These are phyloP conservation scores for Phalacrocorax brasilianus DNA, from an alignment of 2,113 vertebrate species.

Conservation along the genomic window DNA sequence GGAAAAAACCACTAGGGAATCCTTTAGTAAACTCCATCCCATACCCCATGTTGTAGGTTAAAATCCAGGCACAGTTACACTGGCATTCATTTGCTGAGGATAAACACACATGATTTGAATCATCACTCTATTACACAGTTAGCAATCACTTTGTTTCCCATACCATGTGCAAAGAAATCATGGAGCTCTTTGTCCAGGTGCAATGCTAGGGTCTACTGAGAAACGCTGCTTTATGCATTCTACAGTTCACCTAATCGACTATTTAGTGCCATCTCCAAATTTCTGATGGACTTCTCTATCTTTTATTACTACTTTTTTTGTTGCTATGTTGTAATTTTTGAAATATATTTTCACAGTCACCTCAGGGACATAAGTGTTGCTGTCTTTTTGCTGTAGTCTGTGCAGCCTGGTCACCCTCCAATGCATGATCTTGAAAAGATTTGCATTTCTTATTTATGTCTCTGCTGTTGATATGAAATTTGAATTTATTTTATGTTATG, in stretches of 20 bases:
- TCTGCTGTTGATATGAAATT: not conserved
- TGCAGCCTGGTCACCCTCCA: not conserved
- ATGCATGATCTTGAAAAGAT: not conserved
- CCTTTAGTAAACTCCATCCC: not conserved
- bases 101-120: not conserved
- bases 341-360: not conserved
- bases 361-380: not conserved
- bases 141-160: not conserved
- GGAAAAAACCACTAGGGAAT: not conserved
- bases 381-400: not conserved
- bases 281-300: not conserved
- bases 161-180: fast-evolving
- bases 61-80: not conserved
- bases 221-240: not conserved
- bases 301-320: not conserved
- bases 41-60: not conserved
- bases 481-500: not conserved
- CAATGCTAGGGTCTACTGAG: not conserved
- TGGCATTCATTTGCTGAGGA: not conserved
- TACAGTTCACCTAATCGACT: not conserved
- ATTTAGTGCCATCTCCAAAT: not conserved
- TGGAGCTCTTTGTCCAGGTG: not conserved
- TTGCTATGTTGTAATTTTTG: not conserved
- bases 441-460: not conserved
- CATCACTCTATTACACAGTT: not conserved